These are phyloP conservation scores for Eristalis pertinax DNA, from an alignment of 2,888 invertebrate species.

Conservation along the genomic window DNA sequence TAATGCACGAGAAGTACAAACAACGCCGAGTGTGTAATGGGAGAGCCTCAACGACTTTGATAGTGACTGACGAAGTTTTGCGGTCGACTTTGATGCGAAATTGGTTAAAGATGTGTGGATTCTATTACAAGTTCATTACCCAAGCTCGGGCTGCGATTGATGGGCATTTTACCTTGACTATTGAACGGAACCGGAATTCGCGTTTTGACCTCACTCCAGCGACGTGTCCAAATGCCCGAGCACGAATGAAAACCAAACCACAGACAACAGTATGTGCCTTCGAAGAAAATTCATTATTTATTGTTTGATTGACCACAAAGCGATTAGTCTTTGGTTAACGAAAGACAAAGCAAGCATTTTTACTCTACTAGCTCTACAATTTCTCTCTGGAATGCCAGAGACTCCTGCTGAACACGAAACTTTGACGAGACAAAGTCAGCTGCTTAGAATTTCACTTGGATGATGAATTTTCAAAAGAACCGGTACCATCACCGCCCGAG, in stretches of 20 bases:
- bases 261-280: slow-evolving; percentile 12
- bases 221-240: slow-evolving; percentile 18
- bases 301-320: not conserved
- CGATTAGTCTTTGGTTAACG: not conserved
- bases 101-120: not conserved
- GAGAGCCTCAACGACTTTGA: not conserved
- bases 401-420: not conserved
- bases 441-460: slow-evolving; percentile 42
- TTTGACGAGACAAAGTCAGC: not conserved
- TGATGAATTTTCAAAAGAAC: slow-evolving; percentile 44
- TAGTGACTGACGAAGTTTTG: not conserved
- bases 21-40: not conserved
- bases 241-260: not conserved
- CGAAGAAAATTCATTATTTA: not conserved
- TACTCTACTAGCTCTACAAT: not conserved
- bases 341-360: not conserved
- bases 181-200: not conserved
- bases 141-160: not conserved
- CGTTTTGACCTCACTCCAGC: not conserved
- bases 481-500: slow-evolving; percentile 31
- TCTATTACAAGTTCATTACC: not conserved
- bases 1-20: not conserved
- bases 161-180: not conserved
- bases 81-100: not conserved
- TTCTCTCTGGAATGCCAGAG: slow-evolving; percentile 27